Evolutionary conservation across 2,113 vertebrate species (phyloP), one percentile per base, ranked within the genome.

Genomic region (Picathartes gymnocephalus): DNA sequence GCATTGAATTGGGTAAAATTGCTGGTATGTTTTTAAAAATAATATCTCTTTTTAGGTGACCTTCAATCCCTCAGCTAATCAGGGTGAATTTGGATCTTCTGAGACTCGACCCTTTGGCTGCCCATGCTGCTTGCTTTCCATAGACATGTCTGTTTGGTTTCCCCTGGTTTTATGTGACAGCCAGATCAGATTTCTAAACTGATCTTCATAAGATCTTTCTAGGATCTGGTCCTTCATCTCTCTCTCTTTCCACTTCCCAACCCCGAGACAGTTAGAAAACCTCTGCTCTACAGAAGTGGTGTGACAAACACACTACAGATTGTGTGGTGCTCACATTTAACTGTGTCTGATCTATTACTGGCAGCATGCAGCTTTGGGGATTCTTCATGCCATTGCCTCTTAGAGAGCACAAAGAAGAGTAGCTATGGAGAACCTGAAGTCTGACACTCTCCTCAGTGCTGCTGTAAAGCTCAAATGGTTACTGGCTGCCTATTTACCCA

Each of bases 371-470:
- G 8, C 9, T 47, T 10, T 66, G 57, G 37, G 30, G 45, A 14
- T 18, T 61, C 7, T 21, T 11, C 23, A 35, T 1, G 1, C 0
- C 1, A 10, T n/a, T 69, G 27, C 11, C 9, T 56, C 35, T 57
- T 45, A 30, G 35, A 70, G 20, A 66, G 24, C 30, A 60, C 35
- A 65, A 61, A 37, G 62, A 76, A 33, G 33, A 74, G 6, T 13
- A 66, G 10, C 12, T n/a, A 37, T 2, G 1, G 23, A 61, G 9
- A 20, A 72, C 24, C 15, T 54, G 45, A 82, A 72, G 11, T 30
- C 48, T 86, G 23, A 19, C n/a, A 27, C 42, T 53, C 19, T 8
- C 61, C 18, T 21, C 9, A 37, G 23, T 14, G 7, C 35, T 88
- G 13, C 4, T 45, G 10, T 28, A 73, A 90, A 86, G 14, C 10